Evolutionary conservation across 1,140 invertebrate species (phyloP), one percentile per base, ranked within the genome.

Genomic region (Drosophila yakuba): DNA sequence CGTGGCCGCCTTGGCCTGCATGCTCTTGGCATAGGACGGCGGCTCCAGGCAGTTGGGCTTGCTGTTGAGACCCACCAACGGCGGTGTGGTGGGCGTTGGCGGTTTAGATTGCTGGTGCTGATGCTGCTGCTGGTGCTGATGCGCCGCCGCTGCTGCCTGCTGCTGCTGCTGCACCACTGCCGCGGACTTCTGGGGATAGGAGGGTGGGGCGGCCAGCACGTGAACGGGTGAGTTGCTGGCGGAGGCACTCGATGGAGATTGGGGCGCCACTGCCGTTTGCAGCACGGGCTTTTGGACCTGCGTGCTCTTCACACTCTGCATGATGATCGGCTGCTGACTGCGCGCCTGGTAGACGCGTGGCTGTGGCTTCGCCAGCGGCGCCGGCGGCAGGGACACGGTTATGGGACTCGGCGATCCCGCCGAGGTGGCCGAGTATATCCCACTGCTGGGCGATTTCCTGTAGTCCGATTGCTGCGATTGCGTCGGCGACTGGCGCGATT

Each of bases 241-340:
- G 38, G 92, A 93, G 4, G 94, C 92, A 44, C 94, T 92, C 2
- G 93, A 93, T 5, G 96, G 96, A 1, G 96, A 94, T 1, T 96
- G 95, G 0, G 97, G 97, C 14, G 97, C 97, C 8, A 98, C 97
- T 0, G 98, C 98, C 6, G 97, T 98, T 92, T 98, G 98, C 39
- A 98, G 93, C 1, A 98, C 95, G 0, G 98, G 98, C 92, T 98
- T 98, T 85, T 98, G 97, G 5, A 98, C 97, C 92, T 98, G 97
- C 1, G 97, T 98, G 93, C 97, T 98, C 91, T 98, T 98, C 1
- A 98, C 98, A 23, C 97, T 97, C 91, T 98, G 97, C 97, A 98
- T 98, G 36, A 98, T 98, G 60, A 98, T 97, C 0, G 97, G 97
- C 14, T 97, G 96, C 85, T 98, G 97, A 1, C 95, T 96, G 80